A percentile compares a stretch with the other conserved stretches of the same genome.
phyloP scores from a whole-genome alignment of 2,797 vertebrate species.

The Myiothlypis coronata region DNA sequence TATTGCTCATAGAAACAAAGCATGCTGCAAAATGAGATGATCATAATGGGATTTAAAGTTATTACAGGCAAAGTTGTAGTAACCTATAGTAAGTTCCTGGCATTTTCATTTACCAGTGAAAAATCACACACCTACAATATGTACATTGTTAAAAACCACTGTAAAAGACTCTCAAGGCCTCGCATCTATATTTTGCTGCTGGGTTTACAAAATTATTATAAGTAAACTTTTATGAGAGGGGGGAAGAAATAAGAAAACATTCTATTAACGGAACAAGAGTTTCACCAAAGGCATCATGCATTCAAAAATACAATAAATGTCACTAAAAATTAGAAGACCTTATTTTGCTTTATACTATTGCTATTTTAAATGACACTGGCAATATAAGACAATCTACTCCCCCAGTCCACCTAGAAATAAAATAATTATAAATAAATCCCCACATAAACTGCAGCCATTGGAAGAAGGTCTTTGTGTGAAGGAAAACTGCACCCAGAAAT shows the following conservation, averaged over 20 bases:
- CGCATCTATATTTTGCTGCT: neutral
- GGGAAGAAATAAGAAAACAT: neutral
- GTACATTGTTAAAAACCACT: neutral
- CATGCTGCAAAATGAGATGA: conserved; percentile 18
- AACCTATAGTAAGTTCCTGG: neutral
- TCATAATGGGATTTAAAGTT: conserved; percentile 53
- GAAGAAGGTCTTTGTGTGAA: neutral
- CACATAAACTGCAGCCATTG: neutral
- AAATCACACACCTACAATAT: neutral
- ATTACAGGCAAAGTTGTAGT: neutral
- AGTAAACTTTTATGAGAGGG: neutral
- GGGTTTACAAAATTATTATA: neutral
- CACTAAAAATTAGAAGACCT: conserved; percentile 18
- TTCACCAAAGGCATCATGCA: neutral
- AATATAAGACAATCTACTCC: conserved; percentile 8
- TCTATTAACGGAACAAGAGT: neutral
- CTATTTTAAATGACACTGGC: neutral
- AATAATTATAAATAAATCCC: conserved; percentile 4
- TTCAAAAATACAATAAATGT: conserved; percentile 17
- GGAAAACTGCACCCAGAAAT: neutral
- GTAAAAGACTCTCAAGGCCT: neutral
- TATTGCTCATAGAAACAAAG: neutral
- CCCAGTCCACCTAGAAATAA: neutral
- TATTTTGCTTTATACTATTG: conserved; percentile 16
- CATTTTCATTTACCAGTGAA: conserved; percentile 39